Evolutionary conservation across 2,888 invertebrate genomes (phyloP).

Genomic region (Ypsolopha sequella): DNA sequence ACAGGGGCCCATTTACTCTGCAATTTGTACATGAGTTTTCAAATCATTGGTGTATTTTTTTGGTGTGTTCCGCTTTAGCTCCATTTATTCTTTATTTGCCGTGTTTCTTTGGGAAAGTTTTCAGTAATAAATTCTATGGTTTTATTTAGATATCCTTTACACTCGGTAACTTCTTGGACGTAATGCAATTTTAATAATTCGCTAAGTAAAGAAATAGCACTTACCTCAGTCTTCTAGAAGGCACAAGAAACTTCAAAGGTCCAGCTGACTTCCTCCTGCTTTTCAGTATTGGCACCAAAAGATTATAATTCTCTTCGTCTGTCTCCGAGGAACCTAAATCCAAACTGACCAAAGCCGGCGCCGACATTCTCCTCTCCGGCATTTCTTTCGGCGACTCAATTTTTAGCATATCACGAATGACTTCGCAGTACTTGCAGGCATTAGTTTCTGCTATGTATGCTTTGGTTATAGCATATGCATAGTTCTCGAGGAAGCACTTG

Average conservation of each 20-base stretch:
- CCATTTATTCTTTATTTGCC: no score
- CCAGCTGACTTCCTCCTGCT: slow-evolving; percentile 68
- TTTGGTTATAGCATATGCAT: slow-evolving; percentile 57
- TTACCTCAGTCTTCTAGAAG: slow-evolving; percentile 55
- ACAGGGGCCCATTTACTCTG: no score
- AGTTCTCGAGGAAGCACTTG: slow-evolving; percentile 63
- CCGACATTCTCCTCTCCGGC: slow-evolving; percentile 64
- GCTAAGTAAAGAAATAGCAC: slow-evolving; percentile 12
- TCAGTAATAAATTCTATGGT: no score
- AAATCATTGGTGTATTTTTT: no score
- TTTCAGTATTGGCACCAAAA: slow-evolving; percentile 56
- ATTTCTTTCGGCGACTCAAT: slow-evolving; percentile 45
- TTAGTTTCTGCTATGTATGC: slow-evolving; percentile 55
- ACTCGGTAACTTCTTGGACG: no score
- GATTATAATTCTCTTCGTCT: slow-evolving; percentile 43
- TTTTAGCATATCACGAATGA: slow-evolving; percentile 59
- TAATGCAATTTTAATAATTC: no score
- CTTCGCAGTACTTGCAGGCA: slow-evolving; percentile 62
- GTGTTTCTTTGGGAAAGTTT: no score
- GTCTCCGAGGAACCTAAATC: slow-evolving; percentile 55
- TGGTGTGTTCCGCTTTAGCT: no score
- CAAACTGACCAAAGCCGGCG: slow-evolving; percentile 65
- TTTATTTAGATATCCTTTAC: no score
- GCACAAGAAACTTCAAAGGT: slow-evolving; percentile 47
- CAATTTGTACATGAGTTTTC: no score